Percentiles rank a stretch among this genome's conserved stretches.
Conservation (phyloP, 1,140 invertebrate species). For the Amphibalanus amphitrite region DNA sequence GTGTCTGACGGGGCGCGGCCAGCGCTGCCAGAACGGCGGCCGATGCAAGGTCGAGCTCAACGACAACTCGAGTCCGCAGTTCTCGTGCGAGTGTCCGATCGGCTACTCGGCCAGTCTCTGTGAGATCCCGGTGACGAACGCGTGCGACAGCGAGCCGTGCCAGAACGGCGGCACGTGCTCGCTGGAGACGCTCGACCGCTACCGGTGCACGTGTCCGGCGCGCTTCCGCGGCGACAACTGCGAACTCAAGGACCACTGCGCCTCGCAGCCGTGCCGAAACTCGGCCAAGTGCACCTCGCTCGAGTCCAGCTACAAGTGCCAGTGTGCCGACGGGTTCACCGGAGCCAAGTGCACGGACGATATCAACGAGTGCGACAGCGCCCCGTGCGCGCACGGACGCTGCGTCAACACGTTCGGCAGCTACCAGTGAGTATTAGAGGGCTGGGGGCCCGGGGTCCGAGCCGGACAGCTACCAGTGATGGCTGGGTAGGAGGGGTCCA, state of each 20-base stretch:
- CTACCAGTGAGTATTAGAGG: constrained; percentile 51
- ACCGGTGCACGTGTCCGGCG: constrained; percentile 60
- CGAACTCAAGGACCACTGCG: constrained; percentile 71
- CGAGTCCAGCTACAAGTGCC: constrained; percentile 56
- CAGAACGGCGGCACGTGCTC: constrained; percentile 67
- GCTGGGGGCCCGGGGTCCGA: too few species aligned
- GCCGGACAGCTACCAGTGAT: too few species aligned
- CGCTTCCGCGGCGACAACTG: constrained; percentile 66
- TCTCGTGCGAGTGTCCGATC: constrained; percentile 66
- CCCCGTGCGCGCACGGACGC: constrained; percentile 56
- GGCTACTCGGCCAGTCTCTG: constrained; percentile 84
- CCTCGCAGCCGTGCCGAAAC: constrained; percentile 69
- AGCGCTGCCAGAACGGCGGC: constrained; percentile 78
- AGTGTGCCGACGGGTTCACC: constrained; percentile 66
- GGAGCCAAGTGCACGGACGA: constrained; percentile 71
- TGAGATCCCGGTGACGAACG: constrained; percentile 73
- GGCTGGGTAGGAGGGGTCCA: too few species aligned
- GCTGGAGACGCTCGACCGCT: constrained; percentile 50
- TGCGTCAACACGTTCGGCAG: constrained; percentile 77
- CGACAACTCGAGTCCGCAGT: constrained; percentile 44
- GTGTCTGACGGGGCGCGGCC: constrained; percentile 61
- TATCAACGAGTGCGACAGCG: constrained; percentile 62
- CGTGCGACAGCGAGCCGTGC: constrained; percentile 75
- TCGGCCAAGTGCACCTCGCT: constrained; percentile 60
- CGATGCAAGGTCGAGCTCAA: constrained; percentile 56